Percentiles rank a stretch among this genome's conserved stretches.
Conservation (phyloP, 2,797 vertebrate species). For the Ctenopoma kingsleyae region DNA sequence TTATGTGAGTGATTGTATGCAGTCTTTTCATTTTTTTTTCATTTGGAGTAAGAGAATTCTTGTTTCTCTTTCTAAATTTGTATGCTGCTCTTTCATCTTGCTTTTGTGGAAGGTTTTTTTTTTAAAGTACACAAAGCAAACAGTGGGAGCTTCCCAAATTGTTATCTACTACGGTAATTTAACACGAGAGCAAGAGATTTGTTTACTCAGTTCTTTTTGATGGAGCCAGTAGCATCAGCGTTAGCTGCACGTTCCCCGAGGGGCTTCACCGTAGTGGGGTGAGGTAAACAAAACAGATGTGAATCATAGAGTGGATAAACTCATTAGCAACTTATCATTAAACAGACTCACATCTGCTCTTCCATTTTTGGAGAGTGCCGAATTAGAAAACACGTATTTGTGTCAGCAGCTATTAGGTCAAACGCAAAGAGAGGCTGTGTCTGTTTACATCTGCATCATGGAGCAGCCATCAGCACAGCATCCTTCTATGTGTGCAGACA, state of each 20-base stretch:
- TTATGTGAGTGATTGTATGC: neutral
- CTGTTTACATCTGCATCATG: constrained; percentile 40
- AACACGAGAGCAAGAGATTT: constrained; percentile 31
- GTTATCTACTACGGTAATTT: constrained; percentile 34
- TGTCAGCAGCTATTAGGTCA: constrained; percentile 46
- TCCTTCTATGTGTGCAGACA: constrained; percentile 8
- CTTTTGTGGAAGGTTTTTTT: constrained; percentile 1
- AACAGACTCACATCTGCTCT: constrained; percentile 50
- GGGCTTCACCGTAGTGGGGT: constrained; percentile 21
- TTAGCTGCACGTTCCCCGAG: constrained; percentile 18
- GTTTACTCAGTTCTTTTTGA: constrained; percentile 41
- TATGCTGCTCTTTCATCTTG: constrained; percentile 6
- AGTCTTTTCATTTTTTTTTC: neutral
- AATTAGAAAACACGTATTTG: constrained; percentile 36
- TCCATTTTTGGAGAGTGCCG: constrained; percentile 35
- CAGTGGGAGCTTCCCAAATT: constrained; percentile 17
- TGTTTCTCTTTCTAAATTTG: constrained; percentile 5
- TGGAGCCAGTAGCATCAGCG: constrained; percentile 11
- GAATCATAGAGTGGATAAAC: constrained; percentile 50
- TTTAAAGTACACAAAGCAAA: constrained; percentile 28
- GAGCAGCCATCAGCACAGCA: constrained; percentile 34
- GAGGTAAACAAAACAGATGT: constrained; percentile 57
- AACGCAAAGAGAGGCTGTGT: constrained; percentile 24
- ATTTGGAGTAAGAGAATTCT: neutral
- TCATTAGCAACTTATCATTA: constrained; percentile 59